Conservation (phyloP, 2,797 vertebrate genomes). For the Cirrhinus mrigala region DNA sequence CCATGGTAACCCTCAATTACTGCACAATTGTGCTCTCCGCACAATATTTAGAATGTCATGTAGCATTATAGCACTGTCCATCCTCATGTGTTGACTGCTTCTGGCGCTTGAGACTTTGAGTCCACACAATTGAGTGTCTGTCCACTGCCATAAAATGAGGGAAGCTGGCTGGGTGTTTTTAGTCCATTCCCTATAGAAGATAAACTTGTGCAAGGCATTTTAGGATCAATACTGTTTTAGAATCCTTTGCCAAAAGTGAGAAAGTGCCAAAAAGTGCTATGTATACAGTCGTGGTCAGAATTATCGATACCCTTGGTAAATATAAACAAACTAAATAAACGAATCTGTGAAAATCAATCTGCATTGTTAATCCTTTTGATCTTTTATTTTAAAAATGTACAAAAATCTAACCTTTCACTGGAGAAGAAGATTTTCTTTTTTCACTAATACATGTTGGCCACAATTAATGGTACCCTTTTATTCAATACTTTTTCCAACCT, state of each 20-base stretch:
- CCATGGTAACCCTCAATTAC: slow-evolving; percentile 66
- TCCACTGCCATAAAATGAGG: background rate
- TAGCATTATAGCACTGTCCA: slow-evolving; percentile 58
- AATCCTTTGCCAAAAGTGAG: background rate
- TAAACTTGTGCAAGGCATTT: background rate
- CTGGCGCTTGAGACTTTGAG: slow-evolving; percentile 1
- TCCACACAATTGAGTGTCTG: background rate
- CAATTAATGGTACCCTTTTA: background rate
- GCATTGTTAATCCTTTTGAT: background rate
- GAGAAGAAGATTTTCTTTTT: background rate
- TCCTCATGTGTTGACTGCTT: slow-evolving; percentile 28
- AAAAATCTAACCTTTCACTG: background rate
- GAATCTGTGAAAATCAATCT: background rate
- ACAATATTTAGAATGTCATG: slow-evolving; percentile 63
- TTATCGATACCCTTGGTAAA: background rate
- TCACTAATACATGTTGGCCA: background rate
- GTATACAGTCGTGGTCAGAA: background rate
- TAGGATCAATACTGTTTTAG: background rate
- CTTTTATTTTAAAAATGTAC: background rate
- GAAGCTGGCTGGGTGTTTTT: background rate
- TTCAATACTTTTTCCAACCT: background rate
- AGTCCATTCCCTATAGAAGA: background rate
- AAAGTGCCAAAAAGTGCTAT: background rate
- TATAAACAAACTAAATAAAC: background rate
- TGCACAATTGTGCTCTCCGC: slow-evolving; percentile 46